phyloP scores from a whole-genome alignment of 92 coral and sea anemone species.

The Blastomussa wellsi region DNA sequence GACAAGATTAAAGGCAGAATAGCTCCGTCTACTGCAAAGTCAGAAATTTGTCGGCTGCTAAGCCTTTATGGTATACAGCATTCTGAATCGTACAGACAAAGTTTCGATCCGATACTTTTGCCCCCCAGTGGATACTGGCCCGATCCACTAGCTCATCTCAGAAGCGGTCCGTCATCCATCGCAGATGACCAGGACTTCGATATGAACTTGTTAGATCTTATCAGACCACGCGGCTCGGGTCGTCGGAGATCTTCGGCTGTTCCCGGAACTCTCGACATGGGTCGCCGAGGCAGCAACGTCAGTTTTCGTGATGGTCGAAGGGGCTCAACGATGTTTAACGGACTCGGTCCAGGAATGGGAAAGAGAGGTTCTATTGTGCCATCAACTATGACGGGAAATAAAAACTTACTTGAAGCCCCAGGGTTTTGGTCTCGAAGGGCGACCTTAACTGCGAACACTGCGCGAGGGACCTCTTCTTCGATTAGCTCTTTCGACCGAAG shows the following conservation, averaged over 20 bases:
- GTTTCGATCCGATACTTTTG: constrained; percentile 67
- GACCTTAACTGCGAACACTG: neutral
- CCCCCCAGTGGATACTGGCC: constrained; percentile 88
- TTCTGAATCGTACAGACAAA: constrained; percentile 66
- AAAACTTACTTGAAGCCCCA: constrained; percentile 38
- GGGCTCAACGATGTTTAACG: constrained; percentile 29
- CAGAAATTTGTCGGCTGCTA: constrained; percentile 63
- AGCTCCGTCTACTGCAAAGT: constrained; percentile 42
- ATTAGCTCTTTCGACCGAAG: constrained; percentile 18
- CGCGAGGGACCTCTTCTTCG: neutral
- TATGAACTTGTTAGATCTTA: constrained; percentile 29
- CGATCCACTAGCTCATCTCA: constrained; percentile 57
- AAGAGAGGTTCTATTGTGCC: constrained; percentile 27
- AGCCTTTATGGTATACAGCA: constrained; percentile 70
- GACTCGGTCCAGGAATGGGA: constrained; percentile 30
- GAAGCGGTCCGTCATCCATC: constrained; percentile 20
- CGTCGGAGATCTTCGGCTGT: constrained; percentile 55
- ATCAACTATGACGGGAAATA: constrained; percentile 15
- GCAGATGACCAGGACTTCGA: constrained; percentile 23
- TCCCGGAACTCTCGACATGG: constrained; percentile 42
- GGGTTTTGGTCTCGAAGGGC: constrained; percentile 15
- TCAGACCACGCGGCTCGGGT: constrained; percentile 43
- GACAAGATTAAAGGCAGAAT: neutral
- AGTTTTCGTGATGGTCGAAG: constrained; percentile 36
- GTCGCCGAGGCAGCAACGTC: constrained; percentile 45